Percentiles rank a stretch among this genome's conserved stretches.
phyloP scores from a whole-genome alignment of 2,797 vertebrate species.

The Coregonus suidteri region DNA sequence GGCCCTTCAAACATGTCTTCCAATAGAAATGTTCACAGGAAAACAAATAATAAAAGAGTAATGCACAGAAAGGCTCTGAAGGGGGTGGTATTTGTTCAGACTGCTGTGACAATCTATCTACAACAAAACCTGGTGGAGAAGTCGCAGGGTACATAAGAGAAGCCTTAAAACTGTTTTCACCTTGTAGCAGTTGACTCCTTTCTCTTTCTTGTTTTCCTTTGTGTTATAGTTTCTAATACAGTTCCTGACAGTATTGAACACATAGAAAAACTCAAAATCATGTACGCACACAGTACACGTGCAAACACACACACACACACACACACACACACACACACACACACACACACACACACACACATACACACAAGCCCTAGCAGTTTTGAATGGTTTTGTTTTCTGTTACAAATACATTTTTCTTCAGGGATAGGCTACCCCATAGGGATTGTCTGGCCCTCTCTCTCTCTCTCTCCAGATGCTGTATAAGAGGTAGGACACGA shows the following conservation, averaged over 20 bases:
- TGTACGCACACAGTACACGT: not conserved
- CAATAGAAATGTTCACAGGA: not conserved
- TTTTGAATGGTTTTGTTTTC: no score
- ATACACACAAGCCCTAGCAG: not conserved
- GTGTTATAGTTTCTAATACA: not conserved
- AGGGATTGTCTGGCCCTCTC: not conserved
- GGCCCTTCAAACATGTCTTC: not conserved
- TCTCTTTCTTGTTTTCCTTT: not conserved
- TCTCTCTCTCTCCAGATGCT: not conserved
- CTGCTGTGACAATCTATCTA: conserved; percentile 1
- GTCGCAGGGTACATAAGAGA: not conserved
- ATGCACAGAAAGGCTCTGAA: not conserved
- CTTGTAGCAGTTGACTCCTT: not conserved
- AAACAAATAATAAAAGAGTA: not conserved
- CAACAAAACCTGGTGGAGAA: not conserved
- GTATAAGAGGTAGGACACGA: not conserved
- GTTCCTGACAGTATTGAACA: not conserved
- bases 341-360: not conserved
- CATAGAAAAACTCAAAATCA: no score
- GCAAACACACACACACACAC: not conserved
- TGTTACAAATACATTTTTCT: no score
- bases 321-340: not conserved
- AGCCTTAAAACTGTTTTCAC: not conserved
- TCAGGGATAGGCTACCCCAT: no score
- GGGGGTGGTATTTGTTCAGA: not conserved